These are phyloP conservation scores for Prionailurus viverrinus DNA, from an alignment of 2,113 vertebrate genomes.

Conservation along the genomic window DNA sequence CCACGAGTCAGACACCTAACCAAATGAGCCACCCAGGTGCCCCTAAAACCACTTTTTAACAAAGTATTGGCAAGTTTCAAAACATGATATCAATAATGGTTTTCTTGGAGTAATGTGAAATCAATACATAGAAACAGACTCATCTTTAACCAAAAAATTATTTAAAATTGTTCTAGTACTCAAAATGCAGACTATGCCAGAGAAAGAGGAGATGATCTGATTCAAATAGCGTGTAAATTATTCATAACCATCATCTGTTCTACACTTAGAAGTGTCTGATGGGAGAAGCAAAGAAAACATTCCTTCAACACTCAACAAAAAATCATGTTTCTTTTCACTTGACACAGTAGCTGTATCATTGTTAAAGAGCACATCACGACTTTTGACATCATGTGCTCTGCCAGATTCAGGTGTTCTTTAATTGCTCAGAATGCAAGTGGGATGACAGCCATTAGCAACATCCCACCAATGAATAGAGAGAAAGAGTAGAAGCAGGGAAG, in stretches of 20 bases:
- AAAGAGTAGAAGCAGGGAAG: not conserved
- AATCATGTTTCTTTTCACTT: constrained; percentile 2
- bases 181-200: constrained; percentile 63
- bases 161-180: constrained; percentile 79
- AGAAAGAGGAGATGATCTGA: constrained; percentile 81
- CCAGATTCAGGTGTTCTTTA: not conserved
- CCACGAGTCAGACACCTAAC: no score
- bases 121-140: not conserved
- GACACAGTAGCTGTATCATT: not conserved
- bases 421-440: not conserved
- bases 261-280: constrained; percentile 64
- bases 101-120: not conserved
- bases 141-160: constrained; percentile 76
- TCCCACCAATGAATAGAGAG: not conserved
- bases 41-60: constrained; percentile 65
- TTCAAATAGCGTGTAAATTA: constrained; percentile 55
- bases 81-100: constrained; percentile 65
- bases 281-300: not conserved
- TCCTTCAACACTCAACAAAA: not conserved
- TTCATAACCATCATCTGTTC: constrained; percentile 71
- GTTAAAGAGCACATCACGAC: not conserved
- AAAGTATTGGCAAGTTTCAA: constrained; percentile 63
- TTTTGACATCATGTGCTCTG: not conserved
- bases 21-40: no score
- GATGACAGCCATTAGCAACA: not conserved